Percentiles rank a stretch among this genome's conserved stretches.
These are phyloP conservation scores for Catonia carolina DNA, from an alignment of 2,888 invertebrate genomes.

Conservation along the genomic window DNA sequence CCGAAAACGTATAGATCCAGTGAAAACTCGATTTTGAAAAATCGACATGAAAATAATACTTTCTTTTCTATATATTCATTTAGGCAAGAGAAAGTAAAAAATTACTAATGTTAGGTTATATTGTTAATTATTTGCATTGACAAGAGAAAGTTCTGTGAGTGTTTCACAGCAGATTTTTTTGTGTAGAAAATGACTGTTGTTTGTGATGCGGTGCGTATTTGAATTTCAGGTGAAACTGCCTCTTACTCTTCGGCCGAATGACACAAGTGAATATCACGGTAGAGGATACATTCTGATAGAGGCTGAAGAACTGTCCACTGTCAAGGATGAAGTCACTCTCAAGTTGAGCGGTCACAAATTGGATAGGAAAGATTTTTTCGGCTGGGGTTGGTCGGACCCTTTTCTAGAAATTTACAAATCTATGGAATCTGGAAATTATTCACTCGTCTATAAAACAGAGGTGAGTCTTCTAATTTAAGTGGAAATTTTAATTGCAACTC, in stretches of 20 bases:
- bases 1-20: too few relatives aligned
- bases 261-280: slow-evolving; percentile 23
- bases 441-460: slow-evolving; percentile 50
- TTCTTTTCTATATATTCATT: too few relatives aligned
- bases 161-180: too few relatives aligned
- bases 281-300: slow-evolving; percentile 36
- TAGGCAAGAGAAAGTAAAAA: too few relatives aligned
- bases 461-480: slow-evolving; percentile 34
- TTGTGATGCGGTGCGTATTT: too few relatives aligned
- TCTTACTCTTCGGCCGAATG: slow-evolving; percentile 18
- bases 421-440: slow-evolving; percentile 43
- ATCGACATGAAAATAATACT: too few relatives aligned
- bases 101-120: too few relatives aligned
- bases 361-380: slow-evolving; percentile 42
- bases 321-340: slow-evolving; percentile 40
- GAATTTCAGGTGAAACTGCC: slow-evolving; percentile 35
- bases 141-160: too few relatives aligned
- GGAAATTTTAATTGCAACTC: too few relatives aligned
- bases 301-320: slow-evolving; percentile 40
- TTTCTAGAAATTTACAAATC: slow-evolving; percentile 42
- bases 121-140: too few relatives aligned
- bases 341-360: slow-evolving; percentile 40
- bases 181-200: too few relatives aligned
- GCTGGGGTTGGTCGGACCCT: slow-evolving; percentile 41
- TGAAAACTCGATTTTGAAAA: too few relatives aligned